phyloP scores from a whole-genome alignment of 2,797 vertebrate genomes.

The Helarctos malayanus region DNA sequence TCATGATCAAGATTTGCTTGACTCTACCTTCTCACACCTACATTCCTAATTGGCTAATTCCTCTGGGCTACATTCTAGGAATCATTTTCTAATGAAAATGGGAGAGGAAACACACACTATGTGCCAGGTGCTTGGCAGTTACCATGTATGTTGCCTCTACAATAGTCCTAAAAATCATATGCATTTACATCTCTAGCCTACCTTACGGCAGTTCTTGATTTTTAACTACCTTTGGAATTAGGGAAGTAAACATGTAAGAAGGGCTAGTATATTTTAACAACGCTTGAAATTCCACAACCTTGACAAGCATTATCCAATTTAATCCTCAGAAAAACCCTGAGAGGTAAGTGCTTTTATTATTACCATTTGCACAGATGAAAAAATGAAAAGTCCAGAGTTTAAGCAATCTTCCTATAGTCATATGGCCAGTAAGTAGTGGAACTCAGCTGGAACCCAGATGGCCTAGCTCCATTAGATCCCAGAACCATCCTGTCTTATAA shows the following conservation, averaged over 20 bases:
- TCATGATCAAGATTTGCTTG: neutral
- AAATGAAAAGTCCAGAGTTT: constrained; percentile 32
- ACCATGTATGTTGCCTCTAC: neutral
- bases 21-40: neutral
- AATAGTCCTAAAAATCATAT: neutral
- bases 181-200: neutral
- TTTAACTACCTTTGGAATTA: neutral
- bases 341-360: neutral
- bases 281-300: neutral
- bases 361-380: neutral
- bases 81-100: neutral
- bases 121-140: neutral
- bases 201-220: neutral
- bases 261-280: neutral
- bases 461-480: neutral
- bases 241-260: neutral
- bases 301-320: neutral
- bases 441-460: neutral
- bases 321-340: constrained; percentile 21
- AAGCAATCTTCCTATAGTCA: neutral
- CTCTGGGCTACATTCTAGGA: neutral
- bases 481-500: neutral
- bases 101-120: neutral
- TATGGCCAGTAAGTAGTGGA: neutral
- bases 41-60: neutral